A percentile compares a stretch with the other conserved stretches of the same genome.
phyloP scores from a whole-genome alignment of 2,113 vertebrate genomes.

The Mohoua ochrocephala region DNA sequence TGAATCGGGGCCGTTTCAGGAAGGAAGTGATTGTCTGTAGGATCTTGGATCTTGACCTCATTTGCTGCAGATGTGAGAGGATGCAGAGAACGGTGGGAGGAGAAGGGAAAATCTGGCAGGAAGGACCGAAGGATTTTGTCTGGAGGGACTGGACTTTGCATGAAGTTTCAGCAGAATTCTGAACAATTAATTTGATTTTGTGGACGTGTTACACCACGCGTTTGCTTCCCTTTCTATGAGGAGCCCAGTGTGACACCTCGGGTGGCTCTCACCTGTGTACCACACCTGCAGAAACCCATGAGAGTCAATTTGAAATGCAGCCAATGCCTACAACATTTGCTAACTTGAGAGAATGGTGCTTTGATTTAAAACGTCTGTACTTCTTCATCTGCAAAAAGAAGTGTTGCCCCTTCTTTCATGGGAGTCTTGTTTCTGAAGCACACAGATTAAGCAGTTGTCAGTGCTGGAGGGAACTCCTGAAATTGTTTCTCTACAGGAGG shows the following conservation, averaged over 20 bases:
- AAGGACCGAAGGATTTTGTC: not conserved
- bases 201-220: not conserved
- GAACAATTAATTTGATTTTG: not conserved
- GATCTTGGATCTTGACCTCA: conserved; percentile 44
- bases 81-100: not conserved
- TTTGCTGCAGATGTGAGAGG: conserved; percentile 42
- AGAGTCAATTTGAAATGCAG: not conserved
- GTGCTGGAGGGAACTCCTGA: not conserved
- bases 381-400: not conserved
- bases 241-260: not conserved
- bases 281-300: not conserved
- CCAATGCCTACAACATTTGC: not conserved
- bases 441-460: not conserved
- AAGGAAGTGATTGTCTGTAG: conserved; percentile 41
- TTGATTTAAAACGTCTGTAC: not conserved
- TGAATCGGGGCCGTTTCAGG: not conserved
- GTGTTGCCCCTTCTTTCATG: not conserved
- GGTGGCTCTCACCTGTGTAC: not conserved
- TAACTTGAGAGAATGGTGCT: not conserved
- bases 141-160: not conserved
- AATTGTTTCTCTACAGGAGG: not conserved
- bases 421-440: not conserved
- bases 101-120: not conserved
- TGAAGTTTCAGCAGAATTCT: not conserved
- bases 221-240: not conserved